These are phyloP conservation scores for Neodiprion fabricii DNA, from an alignment of 1,140 invertebrate genomes.

Conservation along the genomic window DNA sequence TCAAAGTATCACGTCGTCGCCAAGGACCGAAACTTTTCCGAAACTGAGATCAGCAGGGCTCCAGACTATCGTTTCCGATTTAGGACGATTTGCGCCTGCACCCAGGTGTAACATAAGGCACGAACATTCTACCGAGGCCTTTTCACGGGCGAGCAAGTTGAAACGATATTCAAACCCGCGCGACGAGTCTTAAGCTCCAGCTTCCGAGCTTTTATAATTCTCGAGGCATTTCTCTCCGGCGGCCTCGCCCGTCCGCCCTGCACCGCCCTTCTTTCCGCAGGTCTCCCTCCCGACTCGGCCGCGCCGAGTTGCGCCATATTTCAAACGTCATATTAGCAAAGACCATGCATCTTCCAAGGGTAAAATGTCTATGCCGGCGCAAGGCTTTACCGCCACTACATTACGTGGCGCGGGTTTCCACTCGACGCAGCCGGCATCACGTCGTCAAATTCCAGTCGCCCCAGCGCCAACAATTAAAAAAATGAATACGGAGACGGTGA, in stretches of 20 bases:
- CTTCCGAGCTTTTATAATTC: constrained; percentile 14
- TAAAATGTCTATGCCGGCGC: constrained; percentile 49
- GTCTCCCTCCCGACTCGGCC: constrained; percentile 22
- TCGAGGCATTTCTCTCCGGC: constrained; percentile 9
- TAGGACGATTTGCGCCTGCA: background rate
- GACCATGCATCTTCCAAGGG: constrained; percentile 51
- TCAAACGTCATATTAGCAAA: constrained; percentile 54
- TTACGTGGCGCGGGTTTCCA: constrained; percentile 37
- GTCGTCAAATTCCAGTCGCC: constrained; percentile 26
- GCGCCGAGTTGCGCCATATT: constrained; percentile 48
- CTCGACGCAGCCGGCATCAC: constrained; percentile 32
- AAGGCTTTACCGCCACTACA: constrained; percentile 40
- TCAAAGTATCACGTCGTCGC: background rate
- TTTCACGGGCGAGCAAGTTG: background rate
- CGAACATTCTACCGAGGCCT: background rate
- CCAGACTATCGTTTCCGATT: background rate
- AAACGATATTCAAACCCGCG: background rate
- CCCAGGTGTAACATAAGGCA: background rate
- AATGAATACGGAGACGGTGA: background rate
- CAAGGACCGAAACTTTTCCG: background rate
- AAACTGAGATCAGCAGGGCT: background rate
- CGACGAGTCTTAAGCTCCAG: constrained; percentile 2
- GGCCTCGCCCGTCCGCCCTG: background rate
- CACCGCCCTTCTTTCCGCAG: background rate
- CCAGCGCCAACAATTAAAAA: constrained; percentile 46